Conservation (phyloP, 2,797 vertebrate species). For the Acipenser ruthenus region DNA sequence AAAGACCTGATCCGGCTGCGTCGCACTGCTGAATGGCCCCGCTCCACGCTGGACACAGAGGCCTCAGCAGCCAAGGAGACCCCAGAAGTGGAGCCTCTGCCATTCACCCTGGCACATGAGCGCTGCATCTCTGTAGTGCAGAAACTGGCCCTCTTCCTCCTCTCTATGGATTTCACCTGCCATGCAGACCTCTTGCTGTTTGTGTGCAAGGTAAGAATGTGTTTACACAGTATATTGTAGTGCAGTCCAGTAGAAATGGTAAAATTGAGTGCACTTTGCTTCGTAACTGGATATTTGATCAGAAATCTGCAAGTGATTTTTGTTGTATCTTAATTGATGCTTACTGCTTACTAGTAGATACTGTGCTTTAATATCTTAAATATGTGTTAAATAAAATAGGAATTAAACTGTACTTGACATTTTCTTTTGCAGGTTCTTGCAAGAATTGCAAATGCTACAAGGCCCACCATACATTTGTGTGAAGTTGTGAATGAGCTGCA, state of each 20-base stretch:
- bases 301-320: too few relatives aligned
- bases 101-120: conserved; percentile 92
- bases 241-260: too few relatives aligned
- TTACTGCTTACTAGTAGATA: too few relatives aligned
- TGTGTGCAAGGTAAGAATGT: conserved; percentile 82
- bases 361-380: too few relatives aligned
- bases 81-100: conserved; percentile 87
- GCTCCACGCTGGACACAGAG: conserved; percentile 87
- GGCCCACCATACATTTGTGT: conserved; percentile 94
- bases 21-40: conserved; percentile 93
- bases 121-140: conserved; percentile 96
- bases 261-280: too few relatives aligned
- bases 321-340: too few relatives aligned
- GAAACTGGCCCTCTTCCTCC: conserved; percentile 90
- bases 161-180: conserved; percentile 98
- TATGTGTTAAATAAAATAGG: too few relatives aligned
- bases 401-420: too few relatives aligned
- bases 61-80: conserved; percentile 82
- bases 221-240: too few relatives aligned
- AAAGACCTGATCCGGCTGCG: conserved; percentile 95
- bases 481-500: conserved; percentile 94
- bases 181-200: conserved; percentile 95
- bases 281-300: too few relatives aligned
- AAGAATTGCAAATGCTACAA: conserved; percentile 89
- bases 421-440: conserved; percentile 74